A percentile compares a stretch with the other conserved stretches of the same genome.
Evolutionary conservation across 2,888 invertebrate species (phyloP).

Genomic region (Quadroppia sp.): DNA sequence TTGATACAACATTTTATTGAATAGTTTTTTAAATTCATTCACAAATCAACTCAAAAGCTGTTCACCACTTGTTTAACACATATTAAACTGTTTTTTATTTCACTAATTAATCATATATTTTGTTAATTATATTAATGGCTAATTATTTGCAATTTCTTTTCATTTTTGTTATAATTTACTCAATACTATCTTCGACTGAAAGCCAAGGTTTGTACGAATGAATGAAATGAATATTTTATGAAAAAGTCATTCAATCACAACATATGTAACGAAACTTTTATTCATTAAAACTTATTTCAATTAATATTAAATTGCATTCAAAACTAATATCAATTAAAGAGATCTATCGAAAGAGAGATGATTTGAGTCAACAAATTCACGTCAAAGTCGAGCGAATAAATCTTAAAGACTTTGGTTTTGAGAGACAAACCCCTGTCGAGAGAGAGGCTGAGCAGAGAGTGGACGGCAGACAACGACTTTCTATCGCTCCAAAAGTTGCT

Average conservation of each 20-base stretch:
- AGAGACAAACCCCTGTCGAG: neutral
- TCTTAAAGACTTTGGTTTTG: constrained; percentile 16
- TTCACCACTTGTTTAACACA: too few relatives aligned
- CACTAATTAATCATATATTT: too few relatives aligned
- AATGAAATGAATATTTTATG: too few relatives aligned
- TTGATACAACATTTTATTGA: too few relatives aligned
- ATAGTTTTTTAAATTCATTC: too few relatives aligned
- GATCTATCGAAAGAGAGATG: neutral
- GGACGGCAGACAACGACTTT: neutral
- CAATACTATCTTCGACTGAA: neutral
- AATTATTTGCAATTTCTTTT: too few relatives aligned
- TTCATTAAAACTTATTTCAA: neutral
- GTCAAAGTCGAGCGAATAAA: constrained; percentile 23
- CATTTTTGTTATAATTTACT: too few relatives aligned
- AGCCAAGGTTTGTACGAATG: neutral
- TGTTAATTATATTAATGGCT: too few relatives aligned
- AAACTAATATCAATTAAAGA: neutral
- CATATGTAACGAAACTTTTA: too few relatives aligned
- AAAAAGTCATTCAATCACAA: too few relatives aligned
- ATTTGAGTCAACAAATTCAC: constrained; percentile 5
- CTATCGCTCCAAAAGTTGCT: neutral
- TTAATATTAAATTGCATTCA: neutral
- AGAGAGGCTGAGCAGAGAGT: neutral
- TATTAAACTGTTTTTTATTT: too few relatives aligned
- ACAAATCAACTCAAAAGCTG: too few relatives aligned